A percentile compares a stretch with the other conserved stretches of the same genome.
These are phyloP conservation scores for Drosophila persimilis DNA, from an alignment of 1,140 invertebrate species.

Conservation along the genomic window DNA sequence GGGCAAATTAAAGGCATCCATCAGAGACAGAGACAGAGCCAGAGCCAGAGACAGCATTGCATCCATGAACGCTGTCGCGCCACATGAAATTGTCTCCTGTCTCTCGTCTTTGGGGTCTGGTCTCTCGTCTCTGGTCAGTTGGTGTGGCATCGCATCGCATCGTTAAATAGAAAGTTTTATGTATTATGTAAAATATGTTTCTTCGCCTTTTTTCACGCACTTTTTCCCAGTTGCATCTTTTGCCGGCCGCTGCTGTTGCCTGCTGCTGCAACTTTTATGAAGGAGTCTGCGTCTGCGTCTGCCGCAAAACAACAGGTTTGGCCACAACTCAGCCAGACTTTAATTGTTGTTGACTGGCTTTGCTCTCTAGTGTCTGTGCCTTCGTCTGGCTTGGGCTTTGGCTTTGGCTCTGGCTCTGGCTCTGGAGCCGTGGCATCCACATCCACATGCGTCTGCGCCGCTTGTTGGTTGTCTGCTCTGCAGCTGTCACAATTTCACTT, in stretches of 20 bases:
- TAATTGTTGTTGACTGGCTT: constrained; percentile 51
- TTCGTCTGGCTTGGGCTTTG: constrained; percentile 18
- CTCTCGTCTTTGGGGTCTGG: background rate
- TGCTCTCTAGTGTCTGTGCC: constrained; percentile 26
- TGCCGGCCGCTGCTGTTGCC: constrained; percentile 11
- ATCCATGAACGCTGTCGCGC: constrained; percentile 18
- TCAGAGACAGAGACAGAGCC: constrained; percentile 4
- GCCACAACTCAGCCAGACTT: constrained; percentile 52
- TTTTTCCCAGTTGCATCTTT: constrained; percentile 45
- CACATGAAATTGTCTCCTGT: no score
- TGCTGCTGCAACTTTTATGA: constrained; percentile 44
- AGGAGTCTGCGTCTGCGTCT: constrained; percentile 34
- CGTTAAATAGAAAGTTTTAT: constrained; percentile 69
- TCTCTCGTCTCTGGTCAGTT: background rate
- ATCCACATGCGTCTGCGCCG: constrained; percentile 17
- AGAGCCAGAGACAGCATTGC: background rate
- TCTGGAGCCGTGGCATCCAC: constrained; percentile 1
- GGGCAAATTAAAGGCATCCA: constrained; percentile 44
- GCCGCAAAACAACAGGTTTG: constrained; percentile 54
- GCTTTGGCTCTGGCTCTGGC: background rate
- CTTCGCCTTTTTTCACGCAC: constrained; percentile 27
- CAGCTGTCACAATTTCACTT: constrained; percentile 74
- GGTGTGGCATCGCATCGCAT: constrained; percentile 22
- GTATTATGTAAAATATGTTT: constrained; percentile 66
- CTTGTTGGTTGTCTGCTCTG: constrained; percentile 58